Conservation (phyloP, 2,888 invertebrate genomes). For the Microplitis manilae region DNA sequence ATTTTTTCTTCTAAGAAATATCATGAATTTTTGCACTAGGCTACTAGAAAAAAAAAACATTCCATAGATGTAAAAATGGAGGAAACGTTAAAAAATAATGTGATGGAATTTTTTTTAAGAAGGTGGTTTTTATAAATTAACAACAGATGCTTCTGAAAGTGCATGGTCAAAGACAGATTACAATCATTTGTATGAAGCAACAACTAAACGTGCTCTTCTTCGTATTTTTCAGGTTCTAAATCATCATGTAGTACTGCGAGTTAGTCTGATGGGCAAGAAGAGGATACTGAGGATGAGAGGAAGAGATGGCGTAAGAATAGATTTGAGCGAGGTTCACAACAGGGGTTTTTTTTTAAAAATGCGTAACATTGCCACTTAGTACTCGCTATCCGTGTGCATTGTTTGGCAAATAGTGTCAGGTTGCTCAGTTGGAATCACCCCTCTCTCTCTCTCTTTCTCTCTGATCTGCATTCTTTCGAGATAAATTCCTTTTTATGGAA, state of each 20-base stretch:
- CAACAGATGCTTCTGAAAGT: conserved; percentile 20
- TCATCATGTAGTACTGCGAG: background rate
- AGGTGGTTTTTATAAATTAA: background rate
- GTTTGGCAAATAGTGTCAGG: conserved; percentile 64
- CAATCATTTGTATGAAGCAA: conserved; percentile 5
- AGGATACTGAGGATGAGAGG: conserved; percentile 17
- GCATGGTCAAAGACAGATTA: conserved; percentile 16
- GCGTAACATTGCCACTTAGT: conserved; percentile 64
- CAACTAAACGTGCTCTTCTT: conserved; percentile 8
- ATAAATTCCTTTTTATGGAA: background rate
- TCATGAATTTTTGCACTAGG: conserved; percentile 1
- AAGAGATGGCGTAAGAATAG: conserved; percentile 37
- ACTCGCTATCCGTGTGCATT: conserved; percentile 56
- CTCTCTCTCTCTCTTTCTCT: background rate
- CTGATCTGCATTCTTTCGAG: background rate
- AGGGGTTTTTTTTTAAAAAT: conserved; percentile 61
- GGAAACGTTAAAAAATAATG: conserved; percentile 6
- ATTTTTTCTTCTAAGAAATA: background rate
- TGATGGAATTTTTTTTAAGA: conserved; percentile 4
- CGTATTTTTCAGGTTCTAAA: background rate
- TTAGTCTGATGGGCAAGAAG: background rate
- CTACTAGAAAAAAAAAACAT: background rate
- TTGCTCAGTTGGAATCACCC: conserved; percentile 54
- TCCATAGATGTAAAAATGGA: background rate
- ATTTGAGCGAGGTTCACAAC: conserved; percentile 52